phyloP scores from a whole-genome alignment of 2,797 vertebrate species.

The Spatula versicolor region DNA sequence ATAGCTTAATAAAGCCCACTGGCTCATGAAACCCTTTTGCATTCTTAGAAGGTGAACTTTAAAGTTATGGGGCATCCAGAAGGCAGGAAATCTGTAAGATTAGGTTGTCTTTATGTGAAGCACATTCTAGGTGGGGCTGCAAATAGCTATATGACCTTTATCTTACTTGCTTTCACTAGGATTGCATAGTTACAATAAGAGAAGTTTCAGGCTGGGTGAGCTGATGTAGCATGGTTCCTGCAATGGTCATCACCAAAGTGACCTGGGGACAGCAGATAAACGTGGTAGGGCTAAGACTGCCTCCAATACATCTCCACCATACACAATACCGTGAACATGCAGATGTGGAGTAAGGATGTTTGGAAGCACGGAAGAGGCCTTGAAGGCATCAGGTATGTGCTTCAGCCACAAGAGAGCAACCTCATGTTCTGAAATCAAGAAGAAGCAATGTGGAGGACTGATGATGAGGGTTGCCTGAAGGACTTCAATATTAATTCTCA shows the following conservation, averaged over 20 bases:
- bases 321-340: not conserved
- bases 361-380: not conserved
- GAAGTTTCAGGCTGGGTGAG: not conserved
- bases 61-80: not conserved
- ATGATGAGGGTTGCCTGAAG: not conserved
- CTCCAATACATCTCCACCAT: no score
- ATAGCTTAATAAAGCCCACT: not conserved
- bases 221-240: not conserved
- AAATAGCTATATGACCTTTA: not conserved
- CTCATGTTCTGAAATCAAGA: not conserved
- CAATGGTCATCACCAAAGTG: not conserved
- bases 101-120: not conserved
- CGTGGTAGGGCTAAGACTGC: not conserved
- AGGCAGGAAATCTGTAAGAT: not conserved
- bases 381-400: not conserved
- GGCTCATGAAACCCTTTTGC: not conserved
- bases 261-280: not conserved
- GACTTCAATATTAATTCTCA: not conserved
- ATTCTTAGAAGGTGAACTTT: not conserved
- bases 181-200: not conserved
- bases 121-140: not conserved
- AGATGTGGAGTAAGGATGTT: not conserved
- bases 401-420: not conserved
- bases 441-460: not conserved
- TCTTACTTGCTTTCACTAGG: not conserved